Evolutionary conservation across 2,797 vertebrate genomes (phyloP).

Genomic region (Microcaecilia unicolor): DNA sequence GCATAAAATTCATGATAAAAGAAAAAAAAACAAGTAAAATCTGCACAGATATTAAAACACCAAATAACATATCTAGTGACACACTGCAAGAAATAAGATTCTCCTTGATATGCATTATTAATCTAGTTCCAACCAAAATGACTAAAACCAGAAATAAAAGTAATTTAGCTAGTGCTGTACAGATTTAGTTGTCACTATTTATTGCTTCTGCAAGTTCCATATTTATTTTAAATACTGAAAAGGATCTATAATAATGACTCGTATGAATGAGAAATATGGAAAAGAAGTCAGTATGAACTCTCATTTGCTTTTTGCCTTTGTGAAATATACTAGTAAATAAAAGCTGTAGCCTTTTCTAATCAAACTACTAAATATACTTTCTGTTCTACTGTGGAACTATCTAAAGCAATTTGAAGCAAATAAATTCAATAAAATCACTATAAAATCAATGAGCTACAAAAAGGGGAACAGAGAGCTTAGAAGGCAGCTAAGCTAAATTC

Average conservation of each 20-base stretch:
- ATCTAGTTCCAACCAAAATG: not conserved
- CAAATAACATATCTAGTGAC: not conserved
- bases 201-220: not conserved
- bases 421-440: too few species aligned
- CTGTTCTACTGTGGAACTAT: not conserved
- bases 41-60: conserved; percentile 5
- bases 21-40: conserved; percentile 1
- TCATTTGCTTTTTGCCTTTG: not conserved
- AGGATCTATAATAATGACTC: conserved; percentile 3
- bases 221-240: conserved; percentile 17
- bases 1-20: too few species aligned
- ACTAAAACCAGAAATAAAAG: not conserved
- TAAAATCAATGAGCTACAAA: too few species aligned
- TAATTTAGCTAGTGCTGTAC: conserved; percentile 7
- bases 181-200: conserved; percentile 5
- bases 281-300: not conserved
- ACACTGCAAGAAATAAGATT: not conserved
- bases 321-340: not conserved
- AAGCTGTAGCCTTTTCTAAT: not conserved
- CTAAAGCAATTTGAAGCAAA: too few species aligned
- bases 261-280: not conserved
- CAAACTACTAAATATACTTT: not conserved
- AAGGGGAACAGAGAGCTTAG: too few species aligned
- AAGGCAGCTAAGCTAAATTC: too few species aligned
- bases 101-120: conserved; percentile 6